Percentiles rank a stretch among this genome's conserved stretches.
These are phyloP conservation scores for Pseudotriccus pelzelni DNA, from an alignment of 2,797 vertebrate genomes.

Conservation along the genomic window DNA sequence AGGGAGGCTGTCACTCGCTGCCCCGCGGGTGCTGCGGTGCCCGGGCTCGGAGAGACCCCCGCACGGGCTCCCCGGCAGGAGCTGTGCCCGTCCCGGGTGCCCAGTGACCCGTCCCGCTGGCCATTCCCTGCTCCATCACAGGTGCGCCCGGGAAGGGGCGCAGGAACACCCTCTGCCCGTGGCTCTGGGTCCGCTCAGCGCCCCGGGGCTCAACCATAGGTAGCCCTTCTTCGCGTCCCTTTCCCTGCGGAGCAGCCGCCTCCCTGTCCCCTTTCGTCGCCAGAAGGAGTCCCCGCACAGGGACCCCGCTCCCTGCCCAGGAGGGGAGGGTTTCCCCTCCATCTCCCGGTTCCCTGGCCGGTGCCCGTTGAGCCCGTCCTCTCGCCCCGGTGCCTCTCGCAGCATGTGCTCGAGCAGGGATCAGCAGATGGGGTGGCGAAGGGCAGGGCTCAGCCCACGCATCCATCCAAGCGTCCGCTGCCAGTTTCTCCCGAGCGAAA, in stretches of 20 bases:
- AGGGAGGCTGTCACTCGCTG: neutral
- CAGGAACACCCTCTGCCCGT: too few species aligned
- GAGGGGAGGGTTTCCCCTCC: neutral
- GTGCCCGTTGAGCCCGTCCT: neutral
- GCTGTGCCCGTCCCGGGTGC: neutral
- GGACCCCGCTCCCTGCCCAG: neutral
- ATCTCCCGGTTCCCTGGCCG: neutral
- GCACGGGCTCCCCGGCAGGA: neutral
- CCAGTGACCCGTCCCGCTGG: neutral
- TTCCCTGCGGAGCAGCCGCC: neutral
- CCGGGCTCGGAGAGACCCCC: neutral
- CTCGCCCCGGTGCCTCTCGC: neutral
- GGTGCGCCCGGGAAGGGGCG: neutral
- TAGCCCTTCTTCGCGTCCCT: neutral
- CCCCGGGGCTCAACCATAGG: neutral
- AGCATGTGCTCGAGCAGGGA: neutral
- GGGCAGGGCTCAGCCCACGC: neutral
- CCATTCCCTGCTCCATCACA: neutral
- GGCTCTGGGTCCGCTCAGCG: neutral
- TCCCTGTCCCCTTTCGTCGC: neutral
- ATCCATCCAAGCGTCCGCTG: accelerated
- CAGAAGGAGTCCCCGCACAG: neutral
- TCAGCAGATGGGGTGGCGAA: neutral
- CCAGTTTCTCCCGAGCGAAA: neutral
- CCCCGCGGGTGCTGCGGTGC: neutral